phyloP scores from a whole-genome alignment of 2,113 vertebrate genomes.

The Eurypyga helias region DNA sequence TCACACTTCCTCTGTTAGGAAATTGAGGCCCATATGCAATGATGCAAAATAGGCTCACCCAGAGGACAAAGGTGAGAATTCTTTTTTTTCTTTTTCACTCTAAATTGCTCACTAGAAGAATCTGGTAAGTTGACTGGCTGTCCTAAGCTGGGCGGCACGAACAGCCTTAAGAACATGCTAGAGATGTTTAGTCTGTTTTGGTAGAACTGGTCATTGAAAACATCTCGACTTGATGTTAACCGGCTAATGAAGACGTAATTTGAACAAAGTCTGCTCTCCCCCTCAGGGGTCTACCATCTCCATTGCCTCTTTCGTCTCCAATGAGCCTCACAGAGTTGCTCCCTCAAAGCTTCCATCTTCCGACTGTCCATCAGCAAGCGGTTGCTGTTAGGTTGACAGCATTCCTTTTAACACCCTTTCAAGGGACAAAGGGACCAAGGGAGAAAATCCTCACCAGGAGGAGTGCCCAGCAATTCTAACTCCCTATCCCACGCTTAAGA shows the following conservation, averaged over 20 bases:
- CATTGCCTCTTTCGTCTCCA: neutral
- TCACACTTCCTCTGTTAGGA: neutral
- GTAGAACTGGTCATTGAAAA: neutral
- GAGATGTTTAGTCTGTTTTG: neutral
- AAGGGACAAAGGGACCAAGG: rapidly evolving
- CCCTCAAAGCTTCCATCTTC: neutral
- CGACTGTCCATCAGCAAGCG: neutral
- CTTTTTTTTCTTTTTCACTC: neutral
- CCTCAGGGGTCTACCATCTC: neutral
- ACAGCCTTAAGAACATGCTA: neutral
- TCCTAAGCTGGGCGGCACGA: neutral
- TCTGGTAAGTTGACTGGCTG: neutral
- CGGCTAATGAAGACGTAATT: neutral
- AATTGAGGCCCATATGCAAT: neutral
- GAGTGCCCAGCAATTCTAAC: neutral
- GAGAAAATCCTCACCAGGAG: neutral
- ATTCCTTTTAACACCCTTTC: neutral
- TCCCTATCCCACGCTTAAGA: too few relatives aligned
- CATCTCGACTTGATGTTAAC: neutral
- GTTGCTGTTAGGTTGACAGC: neutral
- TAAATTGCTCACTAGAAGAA: neutral
- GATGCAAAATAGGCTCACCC: neutral
- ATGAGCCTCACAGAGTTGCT: neutral
- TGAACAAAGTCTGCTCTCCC: neutral
- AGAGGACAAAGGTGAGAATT: neutral